phyloP scores from a whole-genome alignment of 1,140 invertebrate species.

The Zaprionus inermis region DNA sequence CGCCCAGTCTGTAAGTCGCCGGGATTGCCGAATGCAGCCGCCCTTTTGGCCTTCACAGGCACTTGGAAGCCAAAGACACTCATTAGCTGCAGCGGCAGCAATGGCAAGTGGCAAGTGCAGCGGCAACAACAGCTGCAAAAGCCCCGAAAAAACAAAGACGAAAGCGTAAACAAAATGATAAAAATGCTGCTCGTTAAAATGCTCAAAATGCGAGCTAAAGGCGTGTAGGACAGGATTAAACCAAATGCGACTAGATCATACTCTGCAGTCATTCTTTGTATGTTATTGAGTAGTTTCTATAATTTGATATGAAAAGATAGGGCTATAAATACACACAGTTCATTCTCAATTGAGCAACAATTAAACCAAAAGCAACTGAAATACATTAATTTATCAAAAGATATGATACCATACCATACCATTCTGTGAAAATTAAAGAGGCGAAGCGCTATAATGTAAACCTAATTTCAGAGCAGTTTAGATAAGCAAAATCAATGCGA shows the following conservation, averaged over 20 bases:
- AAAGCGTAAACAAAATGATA: conserved; percentile 42
- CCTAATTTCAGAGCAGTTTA: neutral
- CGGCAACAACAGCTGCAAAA: neutral
- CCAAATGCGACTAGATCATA: neutral
- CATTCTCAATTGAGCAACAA: neutral
- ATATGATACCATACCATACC: neutral
- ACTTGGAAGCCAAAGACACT: conserved; percentile 38
- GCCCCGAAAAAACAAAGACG: conserved; percentile 24
- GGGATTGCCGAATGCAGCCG: conserved; percentile 2
- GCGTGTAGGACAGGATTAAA: neutral
- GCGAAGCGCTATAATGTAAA: neutral
- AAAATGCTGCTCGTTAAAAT: conserved; percentile 37
- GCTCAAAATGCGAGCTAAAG: conserved; percentile 25
- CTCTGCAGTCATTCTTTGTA: no score
- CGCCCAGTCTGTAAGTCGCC: conserved; percentile 1
- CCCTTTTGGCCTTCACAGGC: conserved; percentile 31
- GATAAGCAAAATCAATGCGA: conserved; percentile 2
- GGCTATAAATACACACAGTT: no score
- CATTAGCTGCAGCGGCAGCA: conserved; percentile 28
- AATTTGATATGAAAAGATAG: no score
- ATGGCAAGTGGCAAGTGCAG: neutral
- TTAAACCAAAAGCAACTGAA: neutral
- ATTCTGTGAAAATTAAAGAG: neutral
- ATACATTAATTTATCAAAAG: neutral
- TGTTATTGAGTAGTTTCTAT: no score